Percentiles rank a stretch among this genome's conserved stretches.
Evolutionary conservation across 1,140 invertebrate genomes (phyloP).

Genomic region (Tetranychus cinnabarinus): DNA sequence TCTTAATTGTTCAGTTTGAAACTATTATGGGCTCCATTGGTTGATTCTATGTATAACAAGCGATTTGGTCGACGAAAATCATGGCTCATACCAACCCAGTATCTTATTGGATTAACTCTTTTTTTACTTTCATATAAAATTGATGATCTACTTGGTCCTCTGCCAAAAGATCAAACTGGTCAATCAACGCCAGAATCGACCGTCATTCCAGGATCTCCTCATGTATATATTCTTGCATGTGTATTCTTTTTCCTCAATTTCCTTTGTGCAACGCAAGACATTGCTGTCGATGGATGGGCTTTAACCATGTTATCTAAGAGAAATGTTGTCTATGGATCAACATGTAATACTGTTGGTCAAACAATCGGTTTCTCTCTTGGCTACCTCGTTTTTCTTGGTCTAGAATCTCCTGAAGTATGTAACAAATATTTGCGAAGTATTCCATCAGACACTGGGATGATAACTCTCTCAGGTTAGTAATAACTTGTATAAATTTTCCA

Average conservation of each 20-base stretch:
- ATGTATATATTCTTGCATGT: slow-evolving; percentile 51
- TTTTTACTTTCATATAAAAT: slow-evolving; percentile 39
- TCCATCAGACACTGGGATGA: slow-evolving; percentile 43
- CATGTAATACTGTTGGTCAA: slow-evolving; percentile 94
- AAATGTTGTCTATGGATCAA: slow-evolving; percentile 96
- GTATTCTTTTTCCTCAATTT: slow-evolving; percentile 84
- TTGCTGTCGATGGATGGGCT: slow-evolving; percentile 98
- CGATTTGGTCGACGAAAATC: slow-evolving; percentile 79
- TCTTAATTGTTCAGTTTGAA: slow-evolving; percentile 41
- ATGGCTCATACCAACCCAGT: slow-evolving; percentile 84
- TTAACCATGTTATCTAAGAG: slow-evolving; percentile 82
- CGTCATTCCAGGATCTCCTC: slow-evolving; percentile 29
- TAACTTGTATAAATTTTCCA: background rate
- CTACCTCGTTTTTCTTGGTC: slow-evolving; percentile 82
- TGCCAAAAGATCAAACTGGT: too few relatives aligned
- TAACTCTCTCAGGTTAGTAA: slow-evolving; percentile 50
- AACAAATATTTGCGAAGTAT: slow-evolving; percentile 62
- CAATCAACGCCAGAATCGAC: background rate
- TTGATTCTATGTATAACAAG: slow-evolving; percentile 64
- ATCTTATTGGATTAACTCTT: slow-evolving; percentile 46
- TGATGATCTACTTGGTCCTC: background rate
- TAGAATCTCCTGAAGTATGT: slow-evolving; percentile 91
- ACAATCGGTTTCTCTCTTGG: slow-evolving; percentile 92
- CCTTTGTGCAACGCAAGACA: slow-evolving; percentile 93
- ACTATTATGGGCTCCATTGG: slow-evolving; percentile 89